Base-by-base conservation (phyloP, 2,113 vertebrate genomes). In the Australoheros scitulus region DNA sequence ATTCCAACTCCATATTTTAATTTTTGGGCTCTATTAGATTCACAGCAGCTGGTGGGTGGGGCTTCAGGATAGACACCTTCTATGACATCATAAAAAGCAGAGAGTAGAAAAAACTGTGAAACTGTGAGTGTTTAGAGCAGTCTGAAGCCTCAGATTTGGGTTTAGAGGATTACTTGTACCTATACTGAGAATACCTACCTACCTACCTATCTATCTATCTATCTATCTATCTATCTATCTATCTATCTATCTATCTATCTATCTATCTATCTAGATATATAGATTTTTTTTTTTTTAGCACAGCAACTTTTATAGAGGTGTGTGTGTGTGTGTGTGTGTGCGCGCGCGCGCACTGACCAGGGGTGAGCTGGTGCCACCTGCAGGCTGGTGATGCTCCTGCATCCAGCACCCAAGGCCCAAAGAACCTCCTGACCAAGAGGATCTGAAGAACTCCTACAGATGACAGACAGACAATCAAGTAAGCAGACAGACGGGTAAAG, bases 341-440 rank as follows among this genome's bases (percentile, higher is more conserved):
- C 2, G 1, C 2, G 34, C 14, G 8, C 34, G 32, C 60, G 1
- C 11, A 89, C 96, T 97, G 90, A 99, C 98, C 98, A 97, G 0
- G 97, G 98, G 43, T 97, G 96, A 47, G 97, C 94, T 3, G 98
- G 98, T 0, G 97, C 97, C 41, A 98, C 97, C 91, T 98, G 97
- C 50, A 99, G 95, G 89, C 96, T 97, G 85, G 96, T 96, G 83
- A 99, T 97, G 94, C 96, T 96, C 92, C 97, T 96, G 94, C 98
- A 99, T 82, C 97, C 98, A 1, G 97, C 97, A 2, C 97, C 98
- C 13, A 99, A 93, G 6, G 97, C 97, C 98, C 97, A 99, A 76
- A 99, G 97, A 58, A 99, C 97, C 81, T 99, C 97, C 6, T 97
- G 82, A 20, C 82, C 43, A 1, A 56, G 57, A 17, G 82, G 82